Base-by-base conservation (phyloP, 2,888 invertebrate genomes). In the Pecten maximus region DNA sequence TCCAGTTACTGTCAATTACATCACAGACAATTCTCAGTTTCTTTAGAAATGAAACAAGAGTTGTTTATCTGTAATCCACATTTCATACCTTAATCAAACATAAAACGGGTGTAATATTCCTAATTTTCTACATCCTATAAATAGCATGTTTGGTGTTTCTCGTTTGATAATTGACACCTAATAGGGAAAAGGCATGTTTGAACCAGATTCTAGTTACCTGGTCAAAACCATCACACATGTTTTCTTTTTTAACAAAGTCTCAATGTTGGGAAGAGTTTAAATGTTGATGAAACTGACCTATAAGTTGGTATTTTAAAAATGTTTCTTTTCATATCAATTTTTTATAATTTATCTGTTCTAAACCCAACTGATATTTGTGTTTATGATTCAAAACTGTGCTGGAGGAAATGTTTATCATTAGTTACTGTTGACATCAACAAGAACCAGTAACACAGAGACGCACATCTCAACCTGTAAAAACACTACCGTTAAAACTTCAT, bases 21-120 rank as follows among this genome's bases (percentile, higher is more conserved):
- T 1, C 0, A 16, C 35, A 16, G 74, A 74, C 74, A 74, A 74
- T 74, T 35, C 35, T 74, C 35, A 74, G 74, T 74, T 74, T 74
- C 74, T 74, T 74, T 74, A 74, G 74, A 74, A 74, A 74, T 74
- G 74, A 74, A 74, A 74, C 74, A 74, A 74, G 74, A 74, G 74
- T 74, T 74, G 74, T 74, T 74, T 74, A 74, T 74, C 74, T 12
- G 35, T 28, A 35, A 28, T 74, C 74, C 28, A 74, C 74, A 74
- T 28, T 74, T 74, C 74, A 28, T 28, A 28, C 74, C 35, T 74
- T 74, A 28, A 74, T 74, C 74, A 74, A 74, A 74, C 74, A 74
- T 74, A 28, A 74, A 74, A 74, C 74, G 74, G 0, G 74, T 28
- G 23, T 10, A 23, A 35, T 74, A 19, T 54, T 54, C 54, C 54